Base-by-base conservation (phyloP, 2,797 vertebrate genomes). In the Oreochromis grahami region DNA sequence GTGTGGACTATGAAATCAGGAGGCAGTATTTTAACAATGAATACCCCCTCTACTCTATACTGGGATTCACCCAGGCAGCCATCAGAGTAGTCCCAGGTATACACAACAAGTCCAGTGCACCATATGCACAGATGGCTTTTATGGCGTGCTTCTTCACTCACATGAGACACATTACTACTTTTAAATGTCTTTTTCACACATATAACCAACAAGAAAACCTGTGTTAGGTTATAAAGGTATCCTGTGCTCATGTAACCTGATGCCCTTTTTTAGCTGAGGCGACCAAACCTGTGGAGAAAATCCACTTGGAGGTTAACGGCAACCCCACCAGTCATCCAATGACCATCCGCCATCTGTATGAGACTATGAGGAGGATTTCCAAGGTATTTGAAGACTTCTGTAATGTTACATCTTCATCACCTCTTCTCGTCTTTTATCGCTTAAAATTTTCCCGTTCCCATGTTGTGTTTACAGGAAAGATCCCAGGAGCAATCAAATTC, bases 31-130 rank as follows among this genome's bases (percentile, higher is more conserved):
- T 91, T 78, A 53, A 91, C 3, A 87, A 94, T 7, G 94, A 96
- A 81, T 95, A 95, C 81, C 97, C 97, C 4, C 90, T 97, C 12
- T 96, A 95, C 88, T 96, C 96, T 78, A 91, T 96, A 70, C 76
- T 96, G 72, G 97, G 97, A 80, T 93, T 92, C 86, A 96, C 94
- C 14, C 17, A 87, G 2, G 70, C 95, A 72, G 87, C 89, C 51
- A 3, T 90, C 34, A 95, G 90, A 83, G 14, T 96, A 24, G 84
- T 90, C 70, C 94, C 96, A 94, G 95, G 96, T 97, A 93, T 13
- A 34, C 5, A 53, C 41, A 45, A 21, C 26, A 63, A 51, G 29
- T 50, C 45, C 17, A 74, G 26, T 32, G 29, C 26, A 50, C 3
- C 14, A 65, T 60, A 72, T n/a, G n/a, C 43, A 43, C 12, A 63